Evolutionary conservation across 1,140 invertebrate genomes (phyloP).

Genomic region (Ectropis grisescens): DNA sequence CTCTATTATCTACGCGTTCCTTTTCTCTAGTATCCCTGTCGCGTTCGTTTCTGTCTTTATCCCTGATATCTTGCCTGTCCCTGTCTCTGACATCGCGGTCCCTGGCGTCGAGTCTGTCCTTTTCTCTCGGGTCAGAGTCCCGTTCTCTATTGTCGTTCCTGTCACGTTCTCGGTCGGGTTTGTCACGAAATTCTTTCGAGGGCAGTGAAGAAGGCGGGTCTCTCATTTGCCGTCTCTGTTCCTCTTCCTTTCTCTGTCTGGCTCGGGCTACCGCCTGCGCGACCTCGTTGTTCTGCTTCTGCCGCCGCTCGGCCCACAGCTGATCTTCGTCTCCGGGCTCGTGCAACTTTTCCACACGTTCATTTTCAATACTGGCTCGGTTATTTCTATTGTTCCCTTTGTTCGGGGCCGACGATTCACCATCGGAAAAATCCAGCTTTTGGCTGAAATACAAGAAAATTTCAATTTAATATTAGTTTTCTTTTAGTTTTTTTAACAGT

Average conservation of each 20-base stretch:
- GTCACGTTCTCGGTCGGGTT: constrained; percentile 44
- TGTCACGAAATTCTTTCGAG: constrained; percentile 33
- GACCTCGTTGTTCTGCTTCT: constrained; percentile 77
- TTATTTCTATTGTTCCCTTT: constrained; percentile 47
- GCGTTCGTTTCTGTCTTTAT: constrained; percentile 25
- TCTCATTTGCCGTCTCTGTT: constrained; percentile 77
- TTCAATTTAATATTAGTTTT: constrained; percentile 7
- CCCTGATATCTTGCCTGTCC: constrained; percentile 28
- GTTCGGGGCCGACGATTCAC: constrained; percentile 75
- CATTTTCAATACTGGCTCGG: constrained; percentile 41
- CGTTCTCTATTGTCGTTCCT: constrained; percentile 51
- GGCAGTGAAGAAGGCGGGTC: constrained; percentile 21
- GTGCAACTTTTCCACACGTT: constrained; percentile 35
- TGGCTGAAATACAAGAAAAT: constrained; percentile 75
- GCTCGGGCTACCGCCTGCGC: constrained; percentile 81
- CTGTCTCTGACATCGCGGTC: constrained; percentile 37
- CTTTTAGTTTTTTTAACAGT: constrained; percentile 1
- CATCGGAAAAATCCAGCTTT: constrained; percentile 94
- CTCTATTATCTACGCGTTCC: constrained; percentile 40
- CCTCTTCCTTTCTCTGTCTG: constrained; percentile 83
- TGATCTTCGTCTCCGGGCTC: constrained; percentile 79
- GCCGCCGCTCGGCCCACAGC: constrained; percentile 78
- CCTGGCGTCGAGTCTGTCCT: constrained; percentile 39
- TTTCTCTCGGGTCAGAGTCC: constrained; percentile 41
- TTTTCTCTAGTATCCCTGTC: constrained; percentile 38